A percentile compares a stretch with the other conserved stretches of the same genome.
phyloP scores from a whole-genome alignment of 2,113 vertebrate genomes.

The Psophia crepitans region DNA sequence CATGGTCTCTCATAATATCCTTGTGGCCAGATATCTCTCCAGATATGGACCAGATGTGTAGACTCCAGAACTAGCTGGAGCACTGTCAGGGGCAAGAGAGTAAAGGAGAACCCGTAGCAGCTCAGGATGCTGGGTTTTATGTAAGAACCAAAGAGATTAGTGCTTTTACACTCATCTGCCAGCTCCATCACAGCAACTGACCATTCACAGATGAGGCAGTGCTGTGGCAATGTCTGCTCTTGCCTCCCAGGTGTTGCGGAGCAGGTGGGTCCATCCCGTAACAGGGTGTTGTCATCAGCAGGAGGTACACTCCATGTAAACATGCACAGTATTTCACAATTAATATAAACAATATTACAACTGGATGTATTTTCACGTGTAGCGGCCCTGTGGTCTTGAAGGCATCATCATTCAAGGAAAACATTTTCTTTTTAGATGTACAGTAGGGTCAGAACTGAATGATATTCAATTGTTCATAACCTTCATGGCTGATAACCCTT shows the following conservation, averaged over 20 bases:
- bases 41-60: background rate
- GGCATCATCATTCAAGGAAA: background rate
- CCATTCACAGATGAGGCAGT: background rate
- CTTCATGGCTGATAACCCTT: background rate
- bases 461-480: background rate
- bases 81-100: background rate
- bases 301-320: background rate
- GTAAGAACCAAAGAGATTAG: background rate
- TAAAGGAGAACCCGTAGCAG: background rate
- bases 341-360: background rate
- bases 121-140: background rate
- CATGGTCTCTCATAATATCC: background rate
- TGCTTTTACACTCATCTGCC: background rate
- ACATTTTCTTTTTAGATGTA: background rate
- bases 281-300: background rate
- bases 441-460: background rate
- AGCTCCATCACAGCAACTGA: background rate
- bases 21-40: background rate
- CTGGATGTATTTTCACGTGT: background rate
- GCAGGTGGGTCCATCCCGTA: background rate
- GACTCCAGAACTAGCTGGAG: background rate
- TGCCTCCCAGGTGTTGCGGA: background rate
- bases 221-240: background rate
- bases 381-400: background rate
- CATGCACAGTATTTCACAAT: background rate